Evolutionary conservation across 2,113 vertebrate genomes (phyloP).

Genomic region (Pelecanus crispus): DNA sequence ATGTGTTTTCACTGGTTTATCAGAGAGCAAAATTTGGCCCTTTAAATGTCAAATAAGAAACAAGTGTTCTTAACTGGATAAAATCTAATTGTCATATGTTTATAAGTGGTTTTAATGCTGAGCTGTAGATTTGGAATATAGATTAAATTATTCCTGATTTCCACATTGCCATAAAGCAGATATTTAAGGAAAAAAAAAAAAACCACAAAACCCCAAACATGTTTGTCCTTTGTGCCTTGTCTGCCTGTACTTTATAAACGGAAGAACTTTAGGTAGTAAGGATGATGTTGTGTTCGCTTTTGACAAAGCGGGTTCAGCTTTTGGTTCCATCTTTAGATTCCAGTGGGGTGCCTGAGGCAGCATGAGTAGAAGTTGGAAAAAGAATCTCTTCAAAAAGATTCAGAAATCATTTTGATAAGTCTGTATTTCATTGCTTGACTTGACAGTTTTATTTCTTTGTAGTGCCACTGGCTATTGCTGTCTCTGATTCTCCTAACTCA

Average conservation of each 20-base stretch:
- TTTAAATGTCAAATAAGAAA: not conserved
- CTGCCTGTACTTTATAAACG: not conserved
- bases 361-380: not conserved
- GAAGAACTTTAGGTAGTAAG: not conserved
- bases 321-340: slow-evolving; percentile 34
- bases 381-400: slow-evolving; percentile 41
- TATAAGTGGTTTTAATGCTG: not conserved
- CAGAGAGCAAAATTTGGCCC: not conserved
- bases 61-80: not conserved
- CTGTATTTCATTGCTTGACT: slow-evolving; percentile 38
- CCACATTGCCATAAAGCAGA: not conserved
- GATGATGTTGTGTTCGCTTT: not conserved
- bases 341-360: slow-evolving; percentile 29
- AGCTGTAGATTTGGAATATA: not conserved
- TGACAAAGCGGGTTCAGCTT: slow-evolving; percentile 25
- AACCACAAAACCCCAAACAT: fast-evolving
- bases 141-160: not conserved
- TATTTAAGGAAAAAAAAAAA: not conserved
- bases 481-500: slow-evolving; percentile 25
- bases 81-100: not conserved
- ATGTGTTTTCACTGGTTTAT: not conserved
- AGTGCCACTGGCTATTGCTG: slow-evolving; percentile 1
- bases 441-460: slow-evolving; percentile 50
- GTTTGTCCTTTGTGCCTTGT: not conserved
- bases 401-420: slow-evolving; percentile 31